Base-by-base conservation (phyloP, 2,113 vertebrate genomes). In the Pterocles gutturalis region DNA sequence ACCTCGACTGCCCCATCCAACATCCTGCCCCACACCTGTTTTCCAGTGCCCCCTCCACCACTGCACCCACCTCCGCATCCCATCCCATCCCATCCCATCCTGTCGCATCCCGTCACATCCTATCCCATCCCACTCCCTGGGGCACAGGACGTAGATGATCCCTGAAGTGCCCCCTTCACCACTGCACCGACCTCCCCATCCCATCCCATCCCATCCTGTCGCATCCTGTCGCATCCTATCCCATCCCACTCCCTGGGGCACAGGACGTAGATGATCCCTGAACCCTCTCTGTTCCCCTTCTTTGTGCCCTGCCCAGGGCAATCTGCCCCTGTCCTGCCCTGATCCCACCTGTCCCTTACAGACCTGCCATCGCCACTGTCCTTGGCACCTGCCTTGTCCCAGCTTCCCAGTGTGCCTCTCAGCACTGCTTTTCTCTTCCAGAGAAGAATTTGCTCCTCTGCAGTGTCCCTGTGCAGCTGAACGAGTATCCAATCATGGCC, bases 401-500 rank as follows among this genome's bases (percentile, higher is more conserved):
- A 73, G 45, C 19, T 60, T 34, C 41, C 58, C 31, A 19, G 6
- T 15, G 21, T 93, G 31, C n/a, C 65, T 10, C 8, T 33, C 53
- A 77, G 17, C 18, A 11, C 17, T 22, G 22, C 48, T 95, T 80
- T 70, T 98, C 83, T 89, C 89, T 96, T 93, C 25, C 95, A 98
- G 98, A 97, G 51, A 84, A 95, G 70, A 93, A 76, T 79, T 90
- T 83, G 10, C 75, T 97, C 66, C 83, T 95, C 20, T 98, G 98
- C 90, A 85, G 67, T 62, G 66, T 25, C 28, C 98, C 98, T 0
- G 95, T 94, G 26, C 95, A 85, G 51, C 91, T 95, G 87, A 73
- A 92, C 34, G 90, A 94, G 10, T 93, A 92, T 7, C 97, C 97
- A 0, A 67, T 98, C 80, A 65, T 97, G 36, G 97, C 95, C 83